phyloP scores from a whole-genome alignment of 2,113 vertebrate species.

The Aphyosemion australe region DNA sequence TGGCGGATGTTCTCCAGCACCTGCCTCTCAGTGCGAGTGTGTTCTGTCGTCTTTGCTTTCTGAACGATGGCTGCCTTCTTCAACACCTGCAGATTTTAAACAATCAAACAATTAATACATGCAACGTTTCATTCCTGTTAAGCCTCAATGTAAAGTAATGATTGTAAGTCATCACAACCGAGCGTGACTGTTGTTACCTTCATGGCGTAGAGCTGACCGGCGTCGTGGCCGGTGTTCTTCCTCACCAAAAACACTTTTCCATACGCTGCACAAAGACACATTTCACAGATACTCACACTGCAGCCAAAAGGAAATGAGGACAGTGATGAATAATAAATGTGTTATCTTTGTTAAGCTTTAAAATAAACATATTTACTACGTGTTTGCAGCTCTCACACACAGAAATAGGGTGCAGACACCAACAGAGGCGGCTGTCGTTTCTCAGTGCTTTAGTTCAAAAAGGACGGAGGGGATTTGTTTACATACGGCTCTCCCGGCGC shows the following conservation, averaged over 20 bases:
- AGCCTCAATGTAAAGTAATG: no score
- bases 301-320: background rate
- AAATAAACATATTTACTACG: background rate
- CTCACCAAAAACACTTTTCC: conserved; percentile 93
- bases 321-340: background rate
- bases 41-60: conserved; percentile 90
- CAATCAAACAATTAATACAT: no score
- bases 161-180: background rate
- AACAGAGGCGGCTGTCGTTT: no score
- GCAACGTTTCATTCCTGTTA: no score
- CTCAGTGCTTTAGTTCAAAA: background rate
- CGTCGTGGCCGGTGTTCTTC: conserved; percentile 88
- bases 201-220: conserved; percentile 90
- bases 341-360: no score
- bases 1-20: conserved; percentile 91
- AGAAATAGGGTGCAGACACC: background rate
- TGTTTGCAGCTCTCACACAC: background rate
- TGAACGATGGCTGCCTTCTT: conserved; percentile 92
- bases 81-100: conserved; percentile 75
- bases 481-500: background rate
- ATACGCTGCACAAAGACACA: conserved; percentile 80
- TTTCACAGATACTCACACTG: background rate
- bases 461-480: background rate
- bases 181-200: conserved; percentile 73
- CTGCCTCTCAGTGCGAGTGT: conserved; percentile 89